phyloP scores from a whole-genome alignment of 2,888 invertebrate genomes.

The Timema cristinae region DNA sequence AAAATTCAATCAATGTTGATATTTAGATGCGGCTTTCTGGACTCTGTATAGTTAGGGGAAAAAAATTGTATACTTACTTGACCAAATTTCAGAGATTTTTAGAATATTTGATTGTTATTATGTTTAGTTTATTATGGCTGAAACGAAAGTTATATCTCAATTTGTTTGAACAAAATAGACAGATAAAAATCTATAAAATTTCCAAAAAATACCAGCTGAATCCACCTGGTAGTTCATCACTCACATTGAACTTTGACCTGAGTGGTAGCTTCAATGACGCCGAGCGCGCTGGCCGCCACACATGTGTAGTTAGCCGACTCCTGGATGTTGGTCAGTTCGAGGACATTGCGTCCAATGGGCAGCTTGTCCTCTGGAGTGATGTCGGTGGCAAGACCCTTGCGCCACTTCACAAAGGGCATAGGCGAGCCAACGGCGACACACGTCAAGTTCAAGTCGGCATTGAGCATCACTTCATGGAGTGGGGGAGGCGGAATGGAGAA shows the following conservation, averaged over 20 bases:
- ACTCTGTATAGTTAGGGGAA: too few species aligned
- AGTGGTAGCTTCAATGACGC: constrained; percentile 82
- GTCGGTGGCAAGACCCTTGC: constrained; percentile 75
- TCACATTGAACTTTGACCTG: constrained; percentile 95
- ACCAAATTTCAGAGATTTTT: too few species aligned
- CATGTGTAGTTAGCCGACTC: constrained; percentile 97
- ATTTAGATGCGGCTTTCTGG: too few species aligned
- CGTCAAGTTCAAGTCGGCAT: constrained; percentile 85
- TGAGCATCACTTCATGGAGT: constrained; percentile 85
- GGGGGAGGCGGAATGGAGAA: constrained; percentile 90
- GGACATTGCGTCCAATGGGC: constrained; percentile 79
- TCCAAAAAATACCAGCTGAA: too few species aligned
- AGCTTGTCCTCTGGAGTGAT: constrained; percentile 85
- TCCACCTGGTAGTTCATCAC: constrained; percentile 39
- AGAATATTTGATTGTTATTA: too few species aligned
- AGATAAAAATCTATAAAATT: too few species aligned
- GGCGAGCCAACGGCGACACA: constrained; percentile 98
- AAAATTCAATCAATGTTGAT: too few species aligned
- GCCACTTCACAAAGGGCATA: constrained; percentile 96
- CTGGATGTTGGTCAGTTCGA: constrained; percentile 79
- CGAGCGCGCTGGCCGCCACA: constrained; percentile 90
- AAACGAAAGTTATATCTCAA: too few species aligned
- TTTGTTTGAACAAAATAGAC: too few species aligned
- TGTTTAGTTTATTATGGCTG: too few species aligned
- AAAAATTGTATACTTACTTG: too few species aligned